These are phyloP conservation scores for Kryphioiulus occultus DNA, from an alignment of 2,888 invertebrate species.

Conservation along the genomic window DNA sequence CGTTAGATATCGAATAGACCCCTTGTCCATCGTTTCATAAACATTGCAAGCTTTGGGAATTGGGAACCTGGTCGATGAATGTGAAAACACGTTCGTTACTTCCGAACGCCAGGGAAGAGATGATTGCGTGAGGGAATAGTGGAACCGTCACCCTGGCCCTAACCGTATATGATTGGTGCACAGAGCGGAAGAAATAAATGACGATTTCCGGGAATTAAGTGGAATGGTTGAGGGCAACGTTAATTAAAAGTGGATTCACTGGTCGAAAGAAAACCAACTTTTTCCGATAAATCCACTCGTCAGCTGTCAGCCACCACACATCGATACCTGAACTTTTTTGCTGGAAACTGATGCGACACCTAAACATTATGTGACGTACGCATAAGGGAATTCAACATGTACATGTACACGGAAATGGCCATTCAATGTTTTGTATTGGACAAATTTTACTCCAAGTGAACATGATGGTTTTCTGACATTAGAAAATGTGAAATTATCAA, in stretches of 20 bases:
- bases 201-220: slow-evolving; percentile 26
- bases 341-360: too few relatives aligned
- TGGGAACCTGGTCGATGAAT: background rate
- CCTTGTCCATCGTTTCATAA: background rate
- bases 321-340: too few relatives aligned
- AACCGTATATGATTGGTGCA: background rate
- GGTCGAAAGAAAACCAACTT: background rate
- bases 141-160: background rate
- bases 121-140: background rate
- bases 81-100: background rate
- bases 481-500: too few relatives aligned
- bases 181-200: slow-evolving; percentile 9
- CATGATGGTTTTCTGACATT: too few relatives aligned
- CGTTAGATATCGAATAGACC: too few relatives aligned
- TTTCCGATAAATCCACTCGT: background rate
- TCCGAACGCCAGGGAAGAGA: background rate
- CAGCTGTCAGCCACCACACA: too few relatives aligned
- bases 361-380: too few relatives aligned
- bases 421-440: too few relatives aligned
- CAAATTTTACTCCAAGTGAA: too few relatives aligned
- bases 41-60: background rate
- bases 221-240: background rate
- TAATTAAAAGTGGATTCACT: background rate
- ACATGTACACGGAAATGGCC: too few relatives aligned
- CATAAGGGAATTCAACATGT: too few relatives aligned